Conservation (phyloP, 2,113 vertebrate genomes). For the Hippocampus abdominalis region DNA sequence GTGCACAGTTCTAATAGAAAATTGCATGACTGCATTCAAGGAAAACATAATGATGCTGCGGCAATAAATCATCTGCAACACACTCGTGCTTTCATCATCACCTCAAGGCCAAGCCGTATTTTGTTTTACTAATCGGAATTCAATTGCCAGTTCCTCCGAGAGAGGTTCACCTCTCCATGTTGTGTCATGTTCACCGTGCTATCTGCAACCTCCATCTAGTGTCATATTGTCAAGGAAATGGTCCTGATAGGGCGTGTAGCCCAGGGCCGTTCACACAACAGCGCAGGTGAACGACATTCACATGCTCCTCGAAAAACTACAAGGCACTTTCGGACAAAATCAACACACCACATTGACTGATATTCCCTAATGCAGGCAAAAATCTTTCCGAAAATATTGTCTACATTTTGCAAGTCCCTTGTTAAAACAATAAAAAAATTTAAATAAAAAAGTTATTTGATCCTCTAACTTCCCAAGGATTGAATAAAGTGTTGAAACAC, state of each 20-base stretch:
- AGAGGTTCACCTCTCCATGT: slow-evolving; percentile 28
- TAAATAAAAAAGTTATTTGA: not conserved
- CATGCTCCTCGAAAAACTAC: not conserved
- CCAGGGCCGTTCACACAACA: slow-evolving; percentile 37
- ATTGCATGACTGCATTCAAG: not conserved
- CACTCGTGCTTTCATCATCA: slow-evolving; percentile 4
- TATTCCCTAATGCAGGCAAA: not conserved
- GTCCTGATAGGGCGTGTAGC: slow-evolving; percentile 52
- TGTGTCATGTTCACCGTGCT: slow-evolving; percentile 39
- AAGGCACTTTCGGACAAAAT: not conserved
- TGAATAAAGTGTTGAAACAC: not conserved
- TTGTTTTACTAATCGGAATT: slow-evolving; percentile 20
- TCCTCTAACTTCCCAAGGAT: not conserved
- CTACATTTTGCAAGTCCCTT: not conserved
- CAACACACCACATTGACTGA: not conserved
- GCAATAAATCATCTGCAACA: slow-evolving; percentile 21
- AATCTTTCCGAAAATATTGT: not conserved
- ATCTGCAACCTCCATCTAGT: slow-evolving; percentile 44
- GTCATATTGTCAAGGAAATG: slow-evolving; percentile 54
- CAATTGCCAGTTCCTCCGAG: slow-evolving; percentile 13
- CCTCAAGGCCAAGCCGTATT: slow-evolving; percentile 12
- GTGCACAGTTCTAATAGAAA: not conserved
- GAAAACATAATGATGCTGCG: slow-evolving; percentile 7
- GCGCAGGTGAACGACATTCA: slow-evolving; percentile 23
- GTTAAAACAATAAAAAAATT: too few relatives aligned